Evolutionary conservation across 2,113 vertebrate species (phyloP).

Genomic region (Myodes glareolus): DNA sequence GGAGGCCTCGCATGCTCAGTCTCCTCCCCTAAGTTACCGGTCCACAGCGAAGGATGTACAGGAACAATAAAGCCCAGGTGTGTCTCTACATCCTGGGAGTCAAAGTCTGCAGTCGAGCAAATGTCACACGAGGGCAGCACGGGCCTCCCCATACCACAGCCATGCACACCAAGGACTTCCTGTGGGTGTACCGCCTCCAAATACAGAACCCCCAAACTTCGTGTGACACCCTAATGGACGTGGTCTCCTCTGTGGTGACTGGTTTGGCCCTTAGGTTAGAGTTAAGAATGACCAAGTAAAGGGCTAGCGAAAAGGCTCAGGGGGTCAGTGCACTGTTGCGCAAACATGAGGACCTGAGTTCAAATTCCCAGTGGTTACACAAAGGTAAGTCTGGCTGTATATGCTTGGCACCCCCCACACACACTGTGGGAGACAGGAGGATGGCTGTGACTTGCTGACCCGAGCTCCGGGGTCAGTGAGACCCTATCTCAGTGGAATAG

Average conservation of each 20-base stretch:
- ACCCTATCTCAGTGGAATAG: neutral
- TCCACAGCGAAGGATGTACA: neutral
- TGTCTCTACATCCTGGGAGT: neutral
- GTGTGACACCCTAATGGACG: neutral
- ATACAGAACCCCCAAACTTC: neutral
- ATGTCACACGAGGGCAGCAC: too few relatives aligned
- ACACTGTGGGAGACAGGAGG: neutral
- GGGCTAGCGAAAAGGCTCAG: too few relatives aligned
- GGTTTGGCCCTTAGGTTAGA: neutral
- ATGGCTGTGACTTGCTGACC: neutral
- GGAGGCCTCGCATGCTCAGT: too few relatives aligned
- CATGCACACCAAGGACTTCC: neutral
- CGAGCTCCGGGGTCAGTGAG: neutral
- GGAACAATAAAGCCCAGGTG: neutral
- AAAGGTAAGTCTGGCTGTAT: neutral
- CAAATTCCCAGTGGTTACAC: too few relatives aligned
- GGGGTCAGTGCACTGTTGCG: too few relatives aligned
- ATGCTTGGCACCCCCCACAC: too few relatives aligned
- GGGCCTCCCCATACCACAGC: neutral
- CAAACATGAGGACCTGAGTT: neutral
- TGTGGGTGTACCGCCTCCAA: too few relatives aligned
- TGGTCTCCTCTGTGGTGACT: neutral
- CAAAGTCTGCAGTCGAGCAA: neutral
- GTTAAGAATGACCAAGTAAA: neutral
- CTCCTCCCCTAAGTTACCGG: neutral